Evolutionary conservation across 2,797 vertebrate species (phyloP), one percentile per base, ranked within the genome.

Genomic region (Propithecus deckenii): DNA sequence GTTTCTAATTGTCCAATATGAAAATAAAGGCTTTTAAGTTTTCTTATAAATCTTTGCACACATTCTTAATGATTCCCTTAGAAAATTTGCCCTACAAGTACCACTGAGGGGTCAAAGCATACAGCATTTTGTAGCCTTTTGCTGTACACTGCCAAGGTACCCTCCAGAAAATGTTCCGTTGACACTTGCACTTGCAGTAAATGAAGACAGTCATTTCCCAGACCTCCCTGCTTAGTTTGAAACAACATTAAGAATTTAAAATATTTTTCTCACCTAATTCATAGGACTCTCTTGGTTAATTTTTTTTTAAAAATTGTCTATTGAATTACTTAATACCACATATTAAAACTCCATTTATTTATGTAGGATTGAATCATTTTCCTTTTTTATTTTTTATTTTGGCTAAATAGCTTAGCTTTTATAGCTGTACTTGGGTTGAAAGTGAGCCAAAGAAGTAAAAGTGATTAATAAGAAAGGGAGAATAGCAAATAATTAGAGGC

Each of bases 311-410:
- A 23, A 97, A 89, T 83, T 46, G 23, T 61, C 41, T 94, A 10
- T 97, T 95, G 79, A 93, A 97, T 96, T 97, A 95, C 8, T 98
- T 52, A 5, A 94, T 98, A 92, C 81, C 93, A 93, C 10, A 71
- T 94, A 95, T 75, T 85, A 95, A 94, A 95, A 97, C 80, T 97
- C 63, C 69, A 83, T 96, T 93, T 52, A 96, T 94, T 97, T 97
- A 96, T 98, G 97, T 96, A 92, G 95, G 95, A 95, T 91, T 76
- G 80, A 98, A 97, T 97, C 74, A 74, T 96, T 97, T 97, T 97
- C 38, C 67, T 18, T 91, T 95, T 93, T 6, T 75, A 72, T 74
- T 76, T 2, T 94, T 12, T 96, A 92, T 97, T 89, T 92, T 41
- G 18, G 23, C 20, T 92, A 84, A 98, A 87, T 92, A 96, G 50